phyloP scores from a whole-genome alignment of 1,140 invertebrate species.

The Araneus ventricosus region DNA sequence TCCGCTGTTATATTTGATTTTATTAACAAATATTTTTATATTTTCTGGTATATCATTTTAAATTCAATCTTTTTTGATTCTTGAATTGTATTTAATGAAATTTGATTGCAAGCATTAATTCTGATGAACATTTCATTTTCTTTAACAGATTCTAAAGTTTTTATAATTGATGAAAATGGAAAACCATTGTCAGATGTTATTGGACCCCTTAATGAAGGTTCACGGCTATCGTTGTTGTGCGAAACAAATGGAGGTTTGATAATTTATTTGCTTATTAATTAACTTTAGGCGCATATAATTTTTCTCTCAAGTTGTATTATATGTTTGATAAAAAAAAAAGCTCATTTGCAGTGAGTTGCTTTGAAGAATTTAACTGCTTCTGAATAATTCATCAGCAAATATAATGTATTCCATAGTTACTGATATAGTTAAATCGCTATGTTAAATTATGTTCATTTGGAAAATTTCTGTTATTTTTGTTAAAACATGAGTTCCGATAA shows the following conservation, averaged over 20 bases:
- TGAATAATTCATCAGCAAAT: too few species aligned
- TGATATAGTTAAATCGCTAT: too few species aligned
- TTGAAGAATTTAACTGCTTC: too few species aligned
- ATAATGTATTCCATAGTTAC: too few species aligned
- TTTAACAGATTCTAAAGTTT: conserved; percentile 36
- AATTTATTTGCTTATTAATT: too few species aligned
- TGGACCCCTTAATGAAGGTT: conserved; percentile 68
- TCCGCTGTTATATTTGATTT: neutral
- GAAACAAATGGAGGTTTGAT: conserved; percentile 65
- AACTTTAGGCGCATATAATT: too few species aligned
- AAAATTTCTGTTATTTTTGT: too few species aligned
- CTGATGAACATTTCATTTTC: neutral
- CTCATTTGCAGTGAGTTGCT: too few species aligned
- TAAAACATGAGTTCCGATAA: too few species aligned
- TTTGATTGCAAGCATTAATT: neutral
- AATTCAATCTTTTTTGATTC: neutral
- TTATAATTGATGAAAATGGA: conserved; percentile 65
- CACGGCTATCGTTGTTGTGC: conserved; percentile 52
- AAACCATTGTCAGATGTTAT: conserved; percentile 35
- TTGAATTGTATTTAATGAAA: neutral
- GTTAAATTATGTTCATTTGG: too few species aligned
- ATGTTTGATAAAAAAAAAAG: too few species aligned
- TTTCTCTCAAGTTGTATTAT: too few species aligned
- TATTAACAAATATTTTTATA: neutral
- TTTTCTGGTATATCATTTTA: conserved; percentile 11